These are phyloP conservation scores for Calyptomena viridis DNA, from an alignment of 2,113 vertebrate species.

Conservation along the genomic window DNA sequence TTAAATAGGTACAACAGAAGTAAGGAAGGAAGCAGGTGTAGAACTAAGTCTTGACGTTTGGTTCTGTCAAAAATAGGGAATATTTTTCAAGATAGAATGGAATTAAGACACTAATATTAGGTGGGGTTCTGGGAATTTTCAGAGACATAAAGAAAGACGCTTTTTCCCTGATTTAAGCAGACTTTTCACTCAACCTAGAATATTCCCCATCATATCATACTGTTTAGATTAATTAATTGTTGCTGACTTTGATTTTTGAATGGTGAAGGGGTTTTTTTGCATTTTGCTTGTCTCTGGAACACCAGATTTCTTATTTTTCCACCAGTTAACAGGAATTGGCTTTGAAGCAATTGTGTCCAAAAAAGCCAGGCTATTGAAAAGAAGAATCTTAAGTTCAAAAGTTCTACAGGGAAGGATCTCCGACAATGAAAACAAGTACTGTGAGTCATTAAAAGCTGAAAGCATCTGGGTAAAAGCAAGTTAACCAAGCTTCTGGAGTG, in stretches of 20 bases:
- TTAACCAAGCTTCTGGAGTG: neutral
- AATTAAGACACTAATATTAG: neutral
- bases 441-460: neutral
- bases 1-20: neutral
- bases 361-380: neutral
- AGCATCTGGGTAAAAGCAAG: conserved; percentile 17
- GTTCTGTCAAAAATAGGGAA: neutral
- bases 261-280: neutral
- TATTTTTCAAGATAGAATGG: neutral
- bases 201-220: neutral
- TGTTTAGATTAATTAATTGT: neutral
- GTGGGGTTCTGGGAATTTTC: neutral
- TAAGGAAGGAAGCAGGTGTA: neutral
- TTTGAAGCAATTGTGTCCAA: conserved; percentile 26
- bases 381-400: neutral
- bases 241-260: neutral
- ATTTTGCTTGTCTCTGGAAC: neutral
- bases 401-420: neutral
- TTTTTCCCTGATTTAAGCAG: neutral
- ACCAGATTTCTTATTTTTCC: neutral
- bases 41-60: neutral
- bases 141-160: neutral
- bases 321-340: neutral
- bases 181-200: neutral
- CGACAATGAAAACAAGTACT: neutral